Evolutionary conservation across 1,140 invertebrate species (phyloP).

Genomic region (Leptopilina clavipes): DNA sequence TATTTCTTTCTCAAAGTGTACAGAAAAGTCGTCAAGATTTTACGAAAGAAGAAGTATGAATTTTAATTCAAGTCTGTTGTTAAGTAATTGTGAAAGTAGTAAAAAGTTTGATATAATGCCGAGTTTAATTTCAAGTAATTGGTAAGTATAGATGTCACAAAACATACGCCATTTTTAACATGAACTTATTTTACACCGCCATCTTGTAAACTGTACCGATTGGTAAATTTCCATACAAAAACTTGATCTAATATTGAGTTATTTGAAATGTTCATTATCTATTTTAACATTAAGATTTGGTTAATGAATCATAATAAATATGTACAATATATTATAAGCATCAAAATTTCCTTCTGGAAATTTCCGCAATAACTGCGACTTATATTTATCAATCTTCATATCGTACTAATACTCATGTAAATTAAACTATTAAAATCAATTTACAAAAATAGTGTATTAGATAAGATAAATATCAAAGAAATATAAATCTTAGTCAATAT

Average conservation of each 20-base stretch:
- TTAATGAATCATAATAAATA: neutral
- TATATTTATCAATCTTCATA: neutral
- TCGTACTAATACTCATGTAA: neutral
- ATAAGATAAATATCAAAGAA: neutral
- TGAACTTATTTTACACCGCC: slow-evolving; percentile 49
- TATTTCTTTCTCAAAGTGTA: slow-evolving; percentile 37
- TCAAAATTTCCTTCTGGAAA: neutral
- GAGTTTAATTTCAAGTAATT: slow-evolving; percentile 74
- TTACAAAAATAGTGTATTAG: neutral
- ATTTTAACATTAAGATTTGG: neutral
- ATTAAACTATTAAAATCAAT: neutral
- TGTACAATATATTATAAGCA: too few relatives aligned
- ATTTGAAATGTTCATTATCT: neutral
- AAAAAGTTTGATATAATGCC: slow-evolving; percentile 73
- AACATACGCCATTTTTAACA: slow-evolving; percentile 59
- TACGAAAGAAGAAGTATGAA: slow-evolving; percentile 74
- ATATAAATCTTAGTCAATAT: neutral
- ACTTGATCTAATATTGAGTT: neutral
- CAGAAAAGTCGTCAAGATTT: slow-evolving; percentile 64
- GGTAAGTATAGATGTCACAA: slow-evolving; percentile 63
- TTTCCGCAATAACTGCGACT: neutral
- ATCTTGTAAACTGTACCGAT: slow-evolving; percentile 52
- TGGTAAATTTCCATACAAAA: slow-evolving; percentile 9
- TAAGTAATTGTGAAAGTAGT: slow-evolving; percentile 74
- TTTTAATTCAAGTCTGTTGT: slow-evolving; percentile 72